Percentiles rank a stretch among this genome's conserved stretches.
phyloP scores from a whole-genome alignment of 1,140 invertebrate species.

The Leguminivora glycinivorella region DNA sequence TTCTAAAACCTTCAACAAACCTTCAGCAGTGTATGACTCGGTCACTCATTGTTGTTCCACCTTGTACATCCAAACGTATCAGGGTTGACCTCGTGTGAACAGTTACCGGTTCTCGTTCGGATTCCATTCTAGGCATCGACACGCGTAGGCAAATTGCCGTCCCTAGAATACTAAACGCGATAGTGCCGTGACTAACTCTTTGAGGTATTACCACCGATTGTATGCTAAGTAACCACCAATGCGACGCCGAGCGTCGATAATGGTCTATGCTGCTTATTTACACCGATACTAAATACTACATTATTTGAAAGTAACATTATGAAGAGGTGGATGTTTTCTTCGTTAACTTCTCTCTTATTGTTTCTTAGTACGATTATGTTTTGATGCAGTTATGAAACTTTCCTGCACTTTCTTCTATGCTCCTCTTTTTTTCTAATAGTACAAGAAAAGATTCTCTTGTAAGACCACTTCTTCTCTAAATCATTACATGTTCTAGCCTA shows the following conservation, averaged over 20 bases:
- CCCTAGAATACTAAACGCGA: constrained; percentile 61
- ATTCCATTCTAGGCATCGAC: constrained; percentile 57
- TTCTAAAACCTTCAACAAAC: background rate
- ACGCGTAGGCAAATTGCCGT: constrained; percentile 57
- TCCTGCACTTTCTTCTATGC: too few relatives aligned
- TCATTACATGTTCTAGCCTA: too few relatives aligned
- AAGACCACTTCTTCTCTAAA: too few relatives aligned
- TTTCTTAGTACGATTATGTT: too few relatives aligned
- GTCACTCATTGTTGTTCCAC: constrained; percentile 47
- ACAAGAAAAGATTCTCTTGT: too few relatives aligned
- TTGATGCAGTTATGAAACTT: too few relatives aligned
- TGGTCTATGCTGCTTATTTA: background rate
- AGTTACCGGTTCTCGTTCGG: constrained; percentile 68
- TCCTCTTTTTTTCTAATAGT: too few relatives aligned
- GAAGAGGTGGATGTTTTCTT: background rate
- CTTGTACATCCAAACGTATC: constrained; percentile 64
- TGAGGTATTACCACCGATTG: constrained; percentile 71
- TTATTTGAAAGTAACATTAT: background rate
- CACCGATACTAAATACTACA: background rate
- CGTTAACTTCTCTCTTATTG: background rate
- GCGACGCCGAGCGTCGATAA: constrained; percentile 2
- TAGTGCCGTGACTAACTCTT: constrained; percentile 69
- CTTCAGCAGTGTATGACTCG: background rate
- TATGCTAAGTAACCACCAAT: constrained; percentile 59
- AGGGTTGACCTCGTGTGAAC: constrained; percentile 65